Conservation (phyloP, 2,113 vertebrate genomes). For the Ornithorhynchus anatinus region DNA sequence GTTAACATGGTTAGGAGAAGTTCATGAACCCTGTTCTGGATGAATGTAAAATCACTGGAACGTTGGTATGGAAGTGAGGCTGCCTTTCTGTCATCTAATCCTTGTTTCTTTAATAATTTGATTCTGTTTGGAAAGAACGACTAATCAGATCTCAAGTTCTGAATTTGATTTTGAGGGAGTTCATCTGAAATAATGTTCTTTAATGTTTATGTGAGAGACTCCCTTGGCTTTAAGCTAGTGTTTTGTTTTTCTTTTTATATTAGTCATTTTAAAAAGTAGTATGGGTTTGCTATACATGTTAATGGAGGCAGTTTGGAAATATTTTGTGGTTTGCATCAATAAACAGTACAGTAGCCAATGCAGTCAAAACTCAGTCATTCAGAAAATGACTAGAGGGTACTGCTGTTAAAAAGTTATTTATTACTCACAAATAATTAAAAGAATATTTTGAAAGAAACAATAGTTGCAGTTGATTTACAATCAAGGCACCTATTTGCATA, state of each 20-base stretch:
- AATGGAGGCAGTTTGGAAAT: constrained; percentile 42
- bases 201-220: no score
- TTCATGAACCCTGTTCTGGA: constrained; percentile 81
- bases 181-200: no score
- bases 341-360: constrained; percentile 8
- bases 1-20: constrained; percentile 76
- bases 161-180: no score
- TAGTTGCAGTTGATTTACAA: constrained; percentile 29
- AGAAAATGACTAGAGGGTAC: constrained; percentile 41
- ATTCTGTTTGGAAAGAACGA: no score
- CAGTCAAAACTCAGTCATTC: constrained; percentile 48
- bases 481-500: constrained; percentile 19
- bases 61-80: constrained; percentile 76
- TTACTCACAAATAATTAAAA: constrained; percentile 43
- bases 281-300: constrained; percentile 13
- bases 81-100: constrained; percentile 52
- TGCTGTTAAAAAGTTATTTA: constrained; percentile 48
- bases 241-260: no score
- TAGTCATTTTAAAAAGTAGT: constrained; percentile 33
- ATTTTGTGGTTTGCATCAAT: constrained; percentile 44
- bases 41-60: constrained; percentile 75
- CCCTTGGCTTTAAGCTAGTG: no score
- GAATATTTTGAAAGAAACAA: constrained; percentile 35
- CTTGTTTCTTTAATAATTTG: constrained; percentile 67
- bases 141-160: no score